Conservation (phyloP, 2,113 vertebrate species). For the Corythornis cristatus region DNA sequence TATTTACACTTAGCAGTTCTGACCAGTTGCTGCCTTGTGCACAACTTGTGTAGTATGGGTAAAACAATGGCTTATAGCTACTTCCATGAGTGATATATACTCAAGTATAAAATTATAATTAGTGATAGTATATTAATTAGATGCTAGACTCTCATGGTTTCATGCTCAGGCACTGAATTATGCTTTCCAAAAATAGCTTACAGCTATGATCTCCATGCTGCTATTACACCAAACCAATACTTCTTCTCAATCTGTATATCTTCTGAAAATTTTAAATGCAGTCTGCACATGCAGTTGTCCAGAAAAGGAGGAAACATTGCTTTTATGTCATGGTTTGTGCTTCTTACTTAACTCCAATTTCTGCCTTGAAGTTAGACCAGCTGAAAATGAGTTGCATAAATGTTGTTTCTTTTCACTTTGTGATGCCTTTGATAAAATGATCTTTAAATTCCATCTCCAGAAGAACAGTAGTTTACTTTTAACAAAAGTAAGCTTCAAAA, state of each 20-base stretch:
- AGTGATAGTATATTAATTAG: conserved; percentile 6
- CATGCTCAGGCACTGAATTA: background rate
- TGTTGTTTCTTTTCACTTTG: background rate
- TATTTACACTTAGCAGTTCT: background rate
- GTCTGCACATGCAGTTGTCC: background rate
- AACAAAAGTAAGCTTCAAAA: conserved; percentile 7
- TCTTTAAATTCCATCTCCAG: background rate
- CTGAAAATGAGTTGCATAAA: background rate
- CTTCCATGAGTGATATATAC: background rate
- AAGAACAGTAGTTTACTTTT: background rate
- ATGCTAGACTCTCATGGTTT: background rate
- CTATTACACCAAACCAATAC: background rate
- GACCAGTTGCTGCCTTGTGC: background rate
- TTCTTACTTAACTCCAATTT: background rate
- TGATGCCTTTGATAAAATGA: background rate
- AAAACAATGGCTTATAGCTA: conserved; percentile 5
- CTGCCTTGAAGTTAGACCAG: background rate
- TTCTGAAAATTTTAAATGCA: conserved; percentile 3
- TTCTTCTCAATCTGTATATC: conserved; percentile 3
- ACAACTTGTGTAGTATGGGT: background rate
- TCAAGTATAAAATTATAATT: conserved; percentile 30
- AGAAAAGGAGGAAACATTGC: background rate
- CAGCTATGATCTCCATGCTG: background rate
- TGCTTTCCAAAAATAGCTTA: conserved; percentile 1
- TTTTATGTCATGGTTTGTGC: background rate